Conservation (phyloP, 1,140 invertebrate species). For the Drosophila neocordata region DNA sequence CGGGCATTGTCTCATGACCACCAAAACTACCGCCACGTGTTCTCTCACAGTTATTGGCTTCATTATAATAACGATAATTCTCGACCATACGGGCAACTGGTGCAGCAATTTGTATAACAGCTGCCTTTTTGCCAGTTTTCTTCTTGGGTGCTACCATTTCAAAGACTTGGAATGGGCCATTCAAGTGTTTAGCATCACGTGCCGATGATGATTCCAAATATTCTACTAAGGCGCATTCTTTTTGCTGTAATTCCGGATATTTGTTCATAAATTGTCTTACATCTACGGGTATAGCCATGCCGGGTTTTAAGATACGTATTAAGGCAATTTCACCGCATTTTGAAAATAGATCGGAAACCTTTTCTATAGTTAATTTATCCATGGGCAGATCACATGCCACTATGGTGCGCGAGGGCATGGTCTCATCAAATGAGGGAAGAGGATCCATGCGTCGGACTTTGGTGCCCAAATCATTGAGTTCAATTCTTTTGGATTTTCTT, state of each 20-base stretch:
- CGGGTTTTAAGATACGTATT: slow-evolving; percentile 92
- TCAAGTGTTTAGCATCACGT: slow-evolving; percentile 88
- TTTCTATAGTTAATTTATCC: slow-evolving; percentile 92
- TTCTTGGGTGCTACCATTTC: slow-evolving; percentile 82
- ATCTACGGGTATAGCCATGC: slow-evolving; percentile 93
- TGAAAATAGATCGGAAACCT: slow-evolving; percentile 93
- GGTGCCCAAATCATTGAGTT: slow-evolving; percentile 95
- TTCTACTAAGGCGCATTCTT: slow-evolving; percentile 94
- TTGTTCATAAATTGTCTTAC: slow-evolving; percentile 94
- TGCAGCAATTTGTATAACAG: slow-evolving; percentile 70
- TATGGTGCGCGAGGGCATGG: slow-evolving; percentile 93
- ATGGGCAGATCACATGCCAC: slow-evolving; percentile 93
- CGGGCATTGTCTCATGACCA: slow-evolving; percentile 63
- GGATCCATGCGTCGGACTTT: slow-evolving; percentile 94
- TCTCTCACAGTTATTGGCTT: slow-evolving; percentile 66
- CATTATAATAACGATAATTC: slow-evolving; percentile 79
- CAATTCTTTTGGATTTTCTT: slow-evolving; percentile 89
- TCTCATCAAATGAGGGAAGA: slow-evolving; percentile 94
- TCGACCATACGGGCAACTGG: slow-evolving; percentile 81
- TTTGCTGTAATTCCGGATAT: slow-evolving; percentile 92
- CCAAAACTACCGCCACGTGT: slow-evolving; percentile 79
- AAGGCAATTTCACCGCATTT: slow-evolving; percentile 94
- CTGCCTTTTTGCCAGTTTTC: slow-evolving; percentile 82
- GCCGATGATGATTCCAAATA: slow-evolving; percentile 94
- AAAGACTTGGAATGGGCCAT: slow-evolving; percentile 72